phyloP scores from a whole-genome alignment of 2,113 vertebrate genomes.

The Lichenostomus cassidix region DNA sequence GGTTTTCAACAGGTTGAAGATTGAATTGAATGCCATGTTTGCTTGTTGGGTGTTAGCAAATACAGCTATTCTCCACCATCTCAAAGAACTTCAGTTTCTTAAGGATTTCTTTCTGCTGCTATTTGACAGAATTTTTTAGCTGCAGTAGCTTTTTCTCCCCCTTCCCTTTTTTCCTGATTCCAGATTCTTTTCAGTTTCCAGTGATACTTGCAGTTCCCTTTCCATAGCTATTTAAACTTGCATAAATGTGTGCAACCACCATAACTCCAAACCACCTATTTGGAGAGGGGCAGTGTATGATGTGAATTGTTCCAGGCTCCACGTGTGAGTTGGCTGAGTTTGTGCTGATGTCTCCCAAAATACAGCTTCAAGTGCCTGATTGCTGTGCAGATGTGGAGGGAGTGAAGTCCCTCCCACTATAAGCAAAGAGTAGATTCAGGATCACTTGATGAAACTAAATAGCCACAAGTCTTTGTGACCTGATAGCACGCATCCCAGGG shows the following conservation, averaged over 20 bases:
- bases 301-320: background rate
- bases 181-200: background rate
- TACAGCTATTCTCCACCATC: background rate
- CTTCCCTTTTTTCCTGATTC: background rate
- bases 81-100: background rate
- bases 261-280: background rate
- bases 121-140: background rate
- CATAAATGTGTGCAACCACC: accelerated
- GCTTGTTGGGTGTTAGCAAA: background rate
- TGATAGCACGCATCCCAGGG: background rate
- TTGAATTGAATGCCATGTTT: background rate
- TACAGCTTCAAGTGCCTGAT: background rate
- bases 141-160: background rate
- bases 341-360: background rate
- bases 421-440: background rate
- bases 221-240: background rate
- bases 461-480: background rate
- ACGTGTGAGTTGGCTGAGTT: background rate
- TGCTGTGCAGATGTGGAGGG: background rate
- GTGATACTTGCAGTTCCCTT: background rate
- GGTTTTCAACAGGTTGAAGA: background rate
- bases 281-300: background rate
- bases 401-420: background rate
- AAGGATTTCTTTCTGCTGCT: background rate
- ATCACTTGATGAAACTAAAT: background rate